Conservation (phyloP, 2,888 invertebrate species). For the Dilophus febrilis region DNA sequence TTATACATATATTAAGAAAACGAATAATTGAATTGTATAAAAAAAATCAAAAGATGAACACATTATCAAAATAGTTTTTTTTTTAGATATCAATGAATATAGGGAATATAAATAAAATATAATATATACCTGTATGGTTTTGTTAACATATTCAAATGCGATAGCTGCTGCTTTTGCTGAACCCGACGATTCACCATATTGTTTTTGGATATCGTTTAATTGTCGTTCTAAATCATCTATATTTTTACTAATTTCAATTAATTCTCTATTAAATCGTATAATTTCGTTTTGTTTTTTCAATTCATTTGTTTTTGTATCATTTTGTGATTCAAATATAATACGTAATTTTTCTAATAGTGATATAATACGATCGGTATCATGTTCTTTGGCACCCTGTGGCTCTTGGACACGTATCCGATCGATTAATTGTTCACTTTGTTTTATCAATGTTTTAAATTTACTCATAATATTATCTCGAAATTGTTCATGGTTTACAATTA, state of each 20-base stretch:
- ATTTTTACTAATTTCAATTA: conserved; percentile 51
- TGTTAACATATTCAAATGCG: conserved; percentile 59
- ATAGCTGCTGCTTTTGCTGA: conserved; percentile 51
- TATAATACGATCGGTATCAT: conserved; percentile 51
- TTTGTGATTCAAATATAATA: conserved; percentile 45
- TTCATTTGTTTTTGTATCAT: conserved; percentile 38
- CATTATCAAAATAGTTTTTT: too few relatives aligned
- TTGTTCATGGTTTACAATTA: conserved; percentile 44
- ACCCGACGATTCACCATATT: conserved; percentile 53
- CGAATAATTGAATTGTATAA: too few relatives aligned
- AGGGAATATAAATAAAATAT: too few relatives aligned
- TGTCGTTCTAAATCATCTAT: conserved; percentile 48
- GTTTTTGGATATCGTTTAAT: conserved; percentile 42
- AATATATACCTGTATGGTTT: conserved; percentile 59
- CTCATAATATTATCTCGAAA: conserved; percentile 46
- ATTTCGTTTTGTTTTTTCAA: conserved; percentile 40
- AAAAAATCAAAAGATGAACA: too few relatives aligned
- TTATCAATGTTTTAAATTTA: conserved; percentile 44
- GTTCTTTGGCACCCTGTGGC: conserved; percentile 43
- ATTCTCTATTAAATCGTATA: conserved; percentile 40
- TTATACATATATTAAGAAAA: too few relatives aligned
- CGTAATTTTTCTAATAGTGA: conserved; percentile 41
- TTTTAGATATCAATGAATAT: too few relatives aligned
- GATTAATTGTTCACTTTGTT: conserved; percentile 50
- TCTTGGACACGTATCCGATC: conserved; percentile 52